phyloP scores from a whole-genome alignment of 2,888 invertebrate genomes.

The Dyspetes luteomarginatus region DNA sequence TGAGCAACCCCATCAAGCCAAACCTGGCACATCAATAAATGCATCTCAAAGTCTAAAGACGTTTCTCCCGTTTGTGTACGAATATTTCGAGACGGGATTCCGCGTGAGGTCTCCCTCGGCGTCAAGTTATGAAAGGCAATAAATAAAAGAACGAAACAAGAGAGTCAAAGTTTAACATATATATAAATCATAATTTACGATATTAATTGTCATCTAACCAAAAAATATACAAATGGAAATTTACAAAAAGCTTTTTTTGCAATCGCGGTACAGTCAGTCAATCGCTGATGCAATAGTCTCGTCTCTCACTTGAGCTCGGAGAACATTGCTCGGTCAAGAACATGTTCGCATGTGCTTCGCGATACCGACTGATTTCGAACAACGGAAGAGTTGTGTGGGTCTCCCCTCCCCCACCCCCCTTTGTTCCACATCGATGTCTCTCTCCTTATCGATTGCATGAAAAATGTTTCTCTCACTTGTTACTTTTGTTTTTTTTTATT shows the following conservation, averaged over 20 bases:
- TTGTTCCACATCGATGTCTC: background rate
- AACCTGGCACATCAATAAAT: too few relatives aligned
- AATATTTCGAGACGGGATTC: background rate
- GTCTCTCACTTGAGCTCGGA: too few relatives aligned
- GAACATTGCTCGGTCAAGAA: background rate
- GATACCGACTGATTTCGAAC: background rate
- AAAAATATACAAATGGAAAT: too few relatives aligned
- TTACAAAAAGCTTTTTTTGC: too few relatives aligned
- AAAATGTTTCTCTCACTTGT: slow-evolving; percentile 23
- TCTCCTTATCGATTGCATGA: slow-evolving; percentile 30
- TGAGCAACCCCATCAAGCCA: too few relatives aligned
- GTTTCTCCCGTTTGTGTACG: background rate
- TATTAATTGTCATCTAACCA: too few relatives aligned
- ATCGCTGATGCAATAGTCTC: too few relatives aligned
- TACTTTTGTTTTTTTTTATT: slow-evolving; percentile 6
- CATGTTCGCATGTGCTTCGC: background rate
- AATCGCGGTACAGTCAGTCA: too few relatives aligned
- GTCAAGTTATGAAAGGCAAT: too few relatives aligned
- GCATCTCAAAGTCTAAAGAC: background rate
- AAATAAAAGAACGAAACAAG: background rate
- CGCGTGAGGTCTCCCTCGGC: background rate
- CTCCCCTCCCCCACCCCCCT: too few relatives aligned
- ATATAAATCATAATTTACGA: too few relatives aligned
- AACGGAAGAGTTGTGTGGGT: too few relatives aligned
- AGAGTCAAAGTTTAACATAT: background rate